Evolutionary conservation across 2,888 invertebrate genomes (phyloP).

Genomic region (Camptogramma bilineatum): DNA sequence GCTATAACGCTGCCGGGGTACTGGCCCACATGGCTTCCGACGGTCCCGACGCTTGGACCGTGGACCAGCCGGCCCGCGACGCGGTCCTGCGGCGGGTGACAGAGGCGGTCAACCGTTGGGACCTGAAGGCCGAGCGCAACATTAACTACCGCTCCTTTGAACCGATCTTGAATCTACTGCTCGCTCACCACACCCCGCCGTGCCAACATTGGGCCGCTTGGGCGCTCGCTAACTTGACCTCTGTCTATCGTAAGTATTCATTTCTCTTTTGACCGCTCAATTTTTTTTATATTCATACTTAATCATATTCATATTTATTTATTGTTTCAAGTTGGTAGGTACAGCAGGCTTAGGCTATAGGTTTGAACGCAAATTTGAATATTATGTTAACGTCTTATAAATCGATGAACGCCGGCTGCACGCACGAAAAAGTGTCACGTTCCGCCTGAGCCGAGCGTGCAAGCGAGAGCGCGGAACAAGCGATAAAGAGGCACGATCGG

Average conservation of each 20-base stretch:
- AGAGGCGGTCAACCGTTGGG: constrained; percentile 94
- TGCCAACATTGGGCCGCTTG: constrained; percentile 99
- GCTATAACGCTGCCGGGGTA: constrained; percentile 98
- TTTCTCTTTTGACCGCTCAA: no score
- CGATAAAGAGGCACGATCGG: no score
- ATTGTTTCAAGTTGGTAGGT: no score
- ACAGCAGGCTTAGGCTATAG: no score
- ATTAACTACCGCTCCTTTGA: constrained; percentile 98
- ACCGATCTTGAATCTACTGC: constrained; percentile 94
- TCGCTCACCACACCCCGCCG: constrained; percentile 93
- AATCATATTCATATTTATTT: no score
- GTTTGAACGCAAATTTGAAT: no score
- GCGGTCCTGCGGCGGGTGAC: constrained; percentile 91
- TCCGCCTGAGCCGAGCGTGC: no score
- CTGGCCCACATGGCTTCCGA: constrained; percentile 98
- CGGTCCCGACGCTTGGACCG: constrained; percentile 93
- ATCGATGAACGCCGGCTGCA: no score
- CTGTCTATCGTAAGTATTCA: constrained; percentile 92
- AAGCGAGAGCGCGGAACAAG: no score
- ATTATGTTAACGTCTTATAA: no score
- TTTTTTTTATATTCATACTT: no score
- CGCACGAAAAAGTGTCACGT: no score
- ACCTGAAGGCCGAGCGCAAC: constrained; percentile 93
- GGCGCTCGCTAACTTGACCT: constrained; percentile 98
- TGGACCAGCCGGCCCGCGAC: constrained; percentile 88